Evolutionary conservation across 2,888 invertebrate species (phyloP).

Genomic region (Chymomyza fuscimana): DNA sequence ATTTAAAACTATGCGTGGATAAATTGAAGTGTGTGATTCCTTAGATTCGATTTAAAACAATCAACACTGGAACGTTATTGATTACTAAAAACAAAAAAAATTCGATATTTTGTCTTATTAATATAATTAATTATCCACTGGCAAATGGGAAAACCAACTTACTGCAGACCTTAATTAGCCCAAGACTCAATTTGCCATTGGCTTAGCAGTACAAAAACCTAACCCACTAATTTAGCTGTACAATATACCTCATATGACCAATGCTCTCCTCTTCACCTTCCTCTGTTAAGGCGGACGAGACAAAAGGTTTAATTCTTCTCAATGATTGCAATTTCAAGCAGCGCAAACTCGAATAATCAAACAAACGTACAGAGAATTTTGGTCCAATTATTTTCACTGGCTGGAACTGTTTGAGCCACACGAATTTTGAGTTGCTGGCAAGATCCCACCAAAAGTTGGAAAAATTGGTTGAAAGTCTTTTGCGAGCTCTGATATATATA

Average conservation of each 20-base stretch:
- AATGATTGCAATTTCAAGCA: slow-evolving; percentile 55
- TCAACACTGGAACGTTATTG: no score
- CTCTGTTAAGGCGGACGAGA: neutral
- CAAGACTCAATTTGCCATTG: neutral
- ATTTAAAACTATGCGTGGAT: no score
- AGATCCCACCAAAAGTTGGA: no score
- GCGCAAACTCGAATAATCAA: slow-evolving; percentile 66
- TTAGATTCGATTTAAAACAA: no score
- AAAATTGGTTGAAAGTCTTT: no score
- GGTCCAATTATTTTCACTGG: slow-evolving; percentile 62
- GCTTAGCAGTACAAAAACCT: neutral
- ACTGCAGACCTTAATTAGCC: neutral
- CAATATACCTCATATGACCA: neutral
- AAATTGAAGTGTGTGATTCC: no score
- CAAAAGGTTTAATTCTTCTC: slow-evolving; percentile 40
- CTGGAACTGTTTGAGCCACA: slow-evolving; percentile 27
- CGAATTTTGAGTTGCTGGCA: neutral
- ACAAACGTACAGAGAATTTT: slow-evolving; percentile 59
- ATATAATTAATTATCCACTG: neutral
- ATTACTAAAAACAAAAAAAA: no score
- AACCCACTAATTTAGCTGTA: neutral
- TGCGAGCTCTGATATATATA: no score
- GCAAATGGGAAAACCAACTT: neutral
- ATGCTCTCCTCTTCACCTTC: neutral
- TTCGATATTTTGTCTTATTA: no score